Conservation (phyloP, 2,888 invertebrate species). For the Eubasilissa splendida region DNA sequence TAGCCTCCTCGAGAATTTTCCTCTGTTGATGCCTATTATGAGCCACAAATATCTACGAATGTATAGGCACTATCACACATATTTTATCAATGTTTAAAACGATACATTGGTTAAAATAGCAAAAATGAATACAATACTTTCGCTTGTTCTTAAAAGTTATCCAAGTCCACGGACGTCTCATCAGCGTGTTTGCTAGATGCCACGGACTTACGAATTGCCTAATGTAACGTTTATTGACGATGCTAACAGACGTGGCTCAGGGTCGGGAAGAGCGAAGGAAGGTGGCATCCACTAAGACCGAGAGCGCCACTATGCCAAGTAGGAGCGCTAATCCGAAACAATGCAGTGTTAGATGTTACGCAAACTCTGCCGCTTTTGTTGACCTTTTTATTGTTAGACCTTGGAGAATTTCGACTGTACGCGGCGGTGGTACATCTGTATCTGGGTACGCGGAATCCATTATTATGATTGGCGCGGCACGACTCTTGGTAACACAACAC, state of each 20-base stretch:
- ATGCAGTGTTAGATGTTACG: neutral
- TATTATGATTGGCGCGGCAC: constrained; percentile 9
- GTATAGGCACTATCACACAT: too few relatives aligned
- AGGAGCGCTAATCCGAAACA: neutral
- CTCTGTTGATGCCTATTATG: too few relatives aligned
- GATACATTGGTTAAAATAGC: too few relatives aligned
- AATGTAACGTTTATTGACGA: neutral
- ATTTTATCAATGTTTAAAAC: too few relatives aligned
- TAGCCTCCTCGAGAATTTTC: too few relatives aligned
- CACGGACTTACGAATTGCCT: neutral
- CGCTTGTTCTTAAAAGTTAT: too few relatives aligned
- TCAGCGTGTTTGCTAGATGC: neutral
- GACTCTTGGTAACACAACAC: neutral
- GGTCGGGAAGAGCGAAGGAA: neutral
- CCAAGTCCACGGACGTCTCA: too few relatives aligned
- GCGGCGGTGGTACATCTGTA: neutral
- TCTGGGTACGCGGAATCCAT: constrained; percentile 7
- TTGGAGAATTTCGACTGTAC: constrained; percentile 6
- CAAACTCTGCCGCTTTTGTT: constrained; percentile 1
- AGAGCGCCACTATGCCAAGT: neutral
- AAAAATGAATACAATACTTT: too few relatives aligned
- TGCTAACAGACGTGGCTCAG: neutral
- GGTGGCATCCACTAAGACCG: neutral
- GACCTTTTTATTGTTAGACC: constrained; percentile 4
- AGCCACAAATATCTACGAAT: too few relatives aligned